Evolutionary conservation across 2,797 vertebrate species (phyloP).

Genomic region (Arnoldichthys spilopterus): DNA sequence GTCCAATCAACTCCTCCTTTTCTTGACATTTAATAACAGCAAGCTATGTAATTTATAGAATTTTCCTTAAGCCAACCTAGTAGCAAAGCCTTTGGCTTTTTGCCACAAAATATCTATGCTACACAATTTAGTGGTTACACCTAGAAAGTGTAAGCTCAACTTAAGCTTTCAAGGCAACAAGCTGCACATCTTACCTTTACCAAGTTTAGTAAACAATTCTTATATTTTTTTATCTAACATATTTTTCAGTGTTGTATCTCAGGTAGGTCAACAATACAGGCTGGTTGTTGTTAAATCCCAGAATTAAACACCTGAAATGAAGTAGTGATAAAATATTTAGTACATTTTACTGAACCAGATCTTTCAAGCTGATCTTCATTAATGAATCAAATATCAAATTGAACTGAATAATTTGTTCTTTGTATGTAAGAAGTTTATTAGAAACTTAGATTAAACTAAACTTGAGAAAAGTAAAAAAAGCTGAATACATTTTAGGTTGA

Average conservation of each 20-base stretch:
- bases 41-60: slow-evolving; percentile 44
- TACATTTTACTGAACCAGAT: no score
- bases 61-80: slow-evolving; percentile 32
- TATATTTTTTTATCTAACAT: background rate
- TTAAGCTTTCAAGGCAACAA: background rate
- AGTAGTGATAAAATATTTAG: no score
- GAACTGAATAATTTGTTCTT: no score
- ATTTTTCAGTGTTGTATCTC: background rate
- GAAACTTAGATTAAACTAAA: no score
- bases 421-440: no score
- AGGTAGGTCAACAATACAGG: background rate
- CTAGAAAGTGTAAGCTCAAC: background rate
- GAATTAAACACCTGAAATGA: no score
- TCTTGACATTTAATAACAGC: slow-evolving; percentile 51
- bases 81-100: slow-evolving; percentile 11
- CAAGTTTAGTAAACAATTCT: no score
- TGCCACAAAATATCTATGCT: slow-evolving; percentile 14
- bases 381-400: no score
- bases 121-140: background rate
- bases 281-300: no score
- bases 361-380: no score
- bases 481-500: no score
- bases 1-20: slow-evolving; percentile 51
- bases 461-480: no score
- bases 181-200: background rate